Conservation (phyloP, 2,797 vertebrate species). For the Lithobates pipiens region DNA sequence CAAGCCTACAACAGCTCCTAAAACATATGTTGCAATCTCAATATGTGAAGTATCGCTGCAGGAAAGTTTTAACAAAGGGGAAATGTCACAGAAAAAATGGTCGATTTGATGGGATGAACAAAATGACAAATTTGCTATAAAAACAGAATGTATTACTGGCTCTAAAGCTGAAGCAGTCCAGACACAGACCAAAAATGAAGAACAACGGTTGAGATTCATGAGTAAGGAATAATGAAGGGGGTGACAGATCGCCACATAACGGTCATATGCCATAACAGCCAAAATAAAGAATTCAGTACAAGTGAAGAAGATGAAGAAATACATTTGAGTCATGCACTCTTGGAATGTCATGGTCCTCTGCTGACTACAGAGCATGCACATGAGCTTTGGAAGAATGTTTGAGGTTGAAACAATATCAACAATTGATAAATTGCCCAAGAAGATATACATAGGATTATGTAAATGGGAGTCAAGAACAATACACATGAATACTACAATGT, state of each 20-base stretch:
- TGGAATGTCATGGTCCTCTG: constrained; percentile 30
- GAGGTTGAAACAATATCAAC: constrained; percentile 34
- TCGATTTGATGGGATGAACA: constrained; percentile 21
- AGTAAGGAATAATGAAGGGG: constrained; percentile 37
- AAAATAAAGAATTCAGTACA: constrained; percentile 41
- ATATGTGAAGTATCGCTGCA: constrained; percentile 32
- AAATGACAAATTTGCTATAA: constrained; percentile 37
- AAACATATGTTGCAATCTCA: constrained; percentile 30
- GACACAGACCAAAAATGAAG: not conserved
- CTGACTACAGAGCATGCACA: constrained; percentile 28
- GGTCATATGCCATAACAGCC: constrained; percentile 34
- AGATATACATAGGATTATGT: constrained; percentile 50
- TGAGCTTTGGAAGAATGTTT: constrained; percentile 36
- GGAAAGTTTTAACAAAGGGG: constrained; percentile 40
- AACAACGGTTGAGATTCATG: constrained; percentile 10
- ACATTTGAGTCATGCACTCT: constrained; percentile 40
- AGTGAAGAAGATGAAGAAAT: constrained; percentile 37
- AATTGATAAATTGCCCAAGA: constrained; percentile 20
- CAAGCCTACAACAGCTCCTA: constrained; percentile 21
- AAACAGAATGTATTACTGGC: constrained; percentile 1
- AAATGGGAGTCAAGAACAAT: constrained; percentile 15
- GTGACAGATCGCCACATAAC: constrained; percentile 23
- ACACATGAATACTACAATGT: constrained; percentile 9
- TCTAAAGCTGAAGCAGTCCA: constrained; percentile 35
- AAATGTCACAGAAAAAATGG: constrained; percentile 53